Conservation (phyloP, 30 jellyfish, hydroid and myxozoan genomes). For the Aurelia aurita complex sp. Pacific region DNA sequence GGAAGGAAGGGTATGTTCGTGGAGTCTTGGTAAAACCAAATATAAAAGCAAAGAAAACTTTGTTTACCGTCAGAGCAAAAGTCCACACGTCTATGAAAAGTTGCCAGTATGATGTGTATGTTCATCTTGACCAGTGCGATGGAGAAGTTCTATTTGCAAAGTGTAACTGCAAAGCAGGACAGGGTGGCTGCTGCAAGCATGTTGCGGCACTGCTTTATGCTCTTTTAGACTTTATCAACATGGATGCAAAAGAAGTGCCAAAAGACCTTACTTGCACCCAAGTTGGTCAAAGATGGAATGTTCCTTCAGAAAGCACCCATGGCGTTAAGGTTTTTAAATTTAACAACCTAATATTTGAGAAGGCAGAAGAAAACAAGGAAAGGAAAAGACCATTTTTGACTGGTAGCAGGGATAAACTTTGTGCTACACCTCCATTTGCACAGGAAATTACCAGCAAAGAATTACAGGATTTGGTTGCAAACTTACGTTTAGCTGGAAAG, state of each 20-base stretch:
- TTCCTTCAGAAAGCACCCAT: conserved; percentile 4
- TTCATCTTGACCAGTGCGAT: background rate
- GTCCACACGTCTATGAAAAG: too few relatives aligned
- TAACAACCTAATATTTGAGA: too few relatives aligned
- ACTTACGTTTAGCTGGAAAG: background rate
- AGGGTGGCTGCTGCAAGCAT: conserved; percentile 49
- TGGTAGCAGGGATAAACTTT: background rate
- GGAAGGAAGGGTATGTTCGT: too few relatives aligned
- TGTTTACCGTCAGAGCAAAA: too few relatives aligned
- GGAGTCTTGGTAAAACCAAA: too few relatives aligned
- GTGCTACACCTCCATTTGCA: conserved; percentile 3
- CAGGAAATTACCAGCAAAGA: background rate
- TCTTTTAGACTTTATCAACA: too few relatives aligned
- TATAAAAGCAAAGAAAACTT: too few relatives aligned
- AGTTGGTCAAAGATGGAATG: conserved; percentile 46
- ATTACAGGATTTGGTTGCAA: background rate
- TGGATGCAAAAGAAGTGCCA: background rate
- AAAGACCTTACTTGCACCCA: conserved; percentile 39
- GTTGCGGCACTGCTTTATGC: too few relatives aligned
- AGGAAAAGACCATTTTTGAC: too few relatives aligned
- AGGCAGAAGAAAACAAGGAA: too few relatives aligned
- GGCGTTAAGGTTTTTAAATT: background rate
- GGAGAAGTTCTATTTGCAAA: conserved; percentile 31
- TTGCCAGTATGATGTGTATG: too few relatives aligned
- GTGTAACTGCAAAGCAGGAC: conserved; percentile 64